Base-by-base conservation (phyloP, 1,140 invertebrate genomes). In the Eueides isabella region DNA sequence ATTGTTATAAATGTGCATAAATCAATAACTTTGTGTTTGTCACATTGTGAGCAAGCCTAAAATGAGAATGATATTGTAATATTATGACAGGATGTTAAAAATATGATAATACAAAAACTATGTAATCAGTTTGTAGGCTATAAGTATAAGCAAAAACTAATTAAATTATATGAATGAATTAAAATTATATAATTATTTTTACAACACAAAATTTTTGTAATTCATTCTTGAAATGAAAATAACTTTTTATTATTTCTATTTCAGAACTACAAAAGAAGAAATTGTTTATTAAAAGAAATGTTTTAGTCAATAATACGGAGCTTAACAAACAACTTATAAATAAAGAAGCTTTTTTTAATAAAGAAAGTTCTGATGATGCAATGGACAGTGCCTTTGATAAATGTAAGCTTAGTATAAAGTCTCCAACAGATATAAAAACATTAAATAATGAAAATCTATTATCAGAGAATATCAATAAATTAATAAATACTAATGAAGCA, bases 321-420 rank as follows among this genome's bases (percentile, higher is more conserved):
- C 7, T 1, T 23, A 55, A 26, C 11, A 55, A 55, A n/a, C 23
- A 55, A 48, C 19, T 9, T 48, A n/a, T 48, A 48, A 44, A 44
- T 44, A 19, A 44, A 19, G 16, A 44, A 55, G 9, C 23, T 5
- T 55, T 55, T 55, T 55, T 55, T 1, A 74, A 82, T 55, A 85
- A 82, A 44, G 80, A 86, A 61, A 76, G 61, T 29, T 87, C 85
- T 12, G 91, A 92, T 71, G 86, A 92, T 62, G 65, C 77, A 5
- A 84, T 91, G 73, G 84, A 92, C 19, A 75, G 66, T 61, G 78
- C 81, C 19, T 92, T 93, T 78, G 85, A 90, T 33, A 90, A 90
- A 79, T 92, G 90, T 74, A 90, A 86, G 74, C 80, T 92, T 11
- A 92, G 89, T 64, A 72, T 92, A 29, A 90, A 85, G 77, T 77